Evolutionary conservation across 2,888 invertebrate genomes (phyloP).

Genomic region (Dusona sp.): DNA sequence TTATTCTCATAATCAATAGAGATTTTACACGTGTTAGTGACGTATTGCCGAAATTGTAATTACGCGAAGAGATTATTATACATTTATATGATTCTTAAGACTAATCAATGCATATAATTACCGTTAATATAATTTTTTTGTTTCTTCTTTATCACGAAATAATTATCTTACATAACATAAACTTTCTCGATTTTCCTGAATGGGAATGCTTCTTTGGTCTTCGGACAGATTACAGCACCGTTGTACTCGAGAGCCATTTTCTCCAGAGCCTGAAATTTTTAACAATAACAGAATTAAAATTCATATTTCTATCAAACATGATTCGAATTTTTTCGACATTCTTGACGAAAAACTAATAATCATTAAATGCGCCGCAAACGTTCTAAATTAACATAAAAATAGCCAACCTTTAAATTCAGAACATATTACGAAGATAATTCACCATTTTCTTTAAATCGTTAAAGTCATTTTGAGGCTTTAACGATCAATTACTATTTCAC

Average conservation of each 20-base stretch:
- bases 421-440: background rate
- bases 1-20: slow-evolving; percentile 68
- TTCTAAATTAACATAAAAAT: background rate
- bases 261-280: slow-evolving; percentile 88
- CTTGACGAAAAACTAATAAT: background rate
- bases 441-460: background rate
- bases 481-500: no score
- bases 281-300: background rate
- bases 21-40: slow-evolving; percentile 69
- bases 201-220: slow-evolving; percentile 96
- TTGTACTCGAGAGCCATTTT: slow-evolving; percentile 96
- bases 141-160: slow-evolving; percentile 22
- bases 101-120: slow-evolving; percentile 62
- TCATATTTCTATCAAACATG: background rate
- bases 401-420: background rate
- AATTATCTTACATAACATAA: slow-evolving; percentile 94
- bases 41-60: slow-evolving; percentile 61
- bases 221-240: slow-evolving; percentile 96
- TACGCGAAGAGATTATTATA: slow-evolving; percentile 59
- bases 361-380: background rate
- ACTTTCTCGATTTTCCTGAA: slow-evolving; percentile 98
- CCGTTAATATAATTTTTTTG: slow-evolving; percentile 42
- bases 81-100: slow-evolving; percentile 48
- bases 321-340: background rate
- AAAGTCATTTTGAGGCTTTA: no score